These are phyloP conservation scores for Falco rusticolus DNA, from an alignment of 2,797 vertebrate species.

Conservation along the genomic window DNA sequence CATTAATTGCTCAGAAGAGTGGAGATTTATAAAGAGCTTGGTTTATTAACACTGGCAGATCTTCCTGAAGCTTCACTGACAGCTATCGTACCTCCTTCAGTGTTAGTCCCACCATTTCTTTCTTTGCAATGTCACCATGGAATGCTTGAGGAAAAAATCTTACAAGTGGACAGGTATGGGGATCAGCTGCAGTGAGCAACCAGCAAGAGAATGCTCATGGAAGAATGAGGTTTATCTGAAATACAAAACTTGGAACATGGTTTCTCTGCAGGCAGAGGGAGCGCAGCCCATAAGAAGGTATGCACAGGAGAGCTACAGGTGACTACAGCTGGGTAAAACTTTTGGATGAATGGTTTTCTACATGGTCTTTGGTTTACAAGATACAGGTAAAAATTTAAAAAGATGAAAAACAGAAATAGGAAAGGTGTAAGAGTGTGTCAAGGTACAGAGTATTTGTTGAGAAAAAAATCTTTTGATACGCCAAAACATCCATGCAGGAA, in stretches of 20 bases:
- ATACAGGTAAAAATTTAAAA: background rate
- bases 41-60: background rate
- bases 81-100: background rate
- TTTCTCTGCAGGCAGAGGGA: background rate
- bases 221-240: background rate
- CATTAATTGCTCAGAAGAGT: background rate
- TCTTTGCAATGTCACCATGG: background rate
- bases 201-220: background rate
- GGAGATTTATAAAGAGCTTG: background rate
- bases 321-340: background rate
- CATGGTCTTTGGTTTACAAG: background rate
- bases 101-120: background rate
- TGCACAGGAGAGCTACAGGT: background rate
- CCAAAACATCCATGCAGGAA: background rate
- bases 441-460: background rate
- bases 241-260: background rate
- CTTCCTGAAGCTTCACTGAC: background rate
- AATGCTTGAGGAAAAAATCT: background rate
- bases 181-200: background rate
- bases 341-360: background rate
- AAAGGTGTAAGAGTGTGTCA: accelerated
- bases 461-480: background rate
- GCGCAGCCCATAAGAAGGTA: background rate
- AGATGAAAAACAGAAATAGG: background rate
- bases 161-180: background rate